These are phyloP conservation scores for Tragelaphus strepsiceros DNA, from an alignment of 2,113 vertebrate species.

Conservation along the genomic window DNA sequence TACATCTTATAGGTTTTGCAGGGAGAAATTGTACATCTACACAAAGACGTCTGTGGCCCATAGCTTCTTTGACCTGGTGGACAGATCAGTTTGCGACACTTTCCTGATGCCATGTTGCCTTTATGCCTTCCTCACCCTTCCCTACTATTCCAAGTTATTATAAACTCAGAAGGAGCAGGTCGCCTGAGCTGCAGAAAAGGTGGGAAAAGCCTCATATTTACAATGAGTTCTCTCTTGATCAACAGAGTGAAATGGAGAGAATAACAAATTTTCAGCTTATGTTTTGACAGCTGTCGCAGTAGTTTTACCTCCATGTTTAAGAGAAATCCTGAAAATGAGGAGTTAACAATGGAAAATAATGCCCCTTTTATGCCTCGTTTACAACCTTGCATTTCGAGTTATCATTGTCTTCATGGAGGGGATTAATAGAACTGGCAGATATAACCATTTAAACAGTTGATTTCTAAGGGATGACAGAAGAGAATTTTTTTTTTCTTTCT, in stretches of 20 bases:
- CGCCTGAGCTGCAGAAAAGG: not conserved
- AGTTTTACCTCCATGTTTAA: not conserved
- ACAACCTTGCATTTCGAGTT: not conserved
- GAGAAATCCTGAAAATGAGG: not conserved
- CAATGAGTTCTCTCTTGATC: not conserved
- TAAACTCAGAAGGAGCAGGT: not conserved
- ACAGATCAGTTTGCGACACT: fast-evolving
- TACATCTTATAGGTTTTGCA: not conserved
- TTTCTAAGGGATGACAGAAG: not conserved
- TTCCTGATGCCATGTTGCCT: not conserved
- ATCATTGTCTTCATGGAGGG: not conserved
- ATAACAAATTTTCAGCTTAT: not conserved
- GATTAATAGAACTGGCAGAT: not conserved
- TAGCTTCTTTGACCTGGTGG: not conserved
- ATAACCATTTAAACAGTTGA: not conserved
- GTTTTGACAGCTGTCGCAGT: not conserved
- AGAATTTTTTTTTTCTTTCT: not conserved
- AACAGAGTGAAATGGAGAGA: not conserved
- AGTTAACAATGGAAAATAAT: not conserved
- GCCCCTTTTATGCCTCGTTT: not conserved
- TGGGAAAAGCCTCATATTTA: not conserved
- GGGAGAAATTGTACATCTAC: not conserved
- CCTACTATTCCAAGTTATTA: not conserved
- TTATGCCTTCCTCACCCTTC: not conserved
- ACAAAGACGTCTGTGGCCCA: too few relatives aligned